phyloP scores from a whole-genome alignment of 1,140 invertebrate species.

The Myzus persicae region DNA sequence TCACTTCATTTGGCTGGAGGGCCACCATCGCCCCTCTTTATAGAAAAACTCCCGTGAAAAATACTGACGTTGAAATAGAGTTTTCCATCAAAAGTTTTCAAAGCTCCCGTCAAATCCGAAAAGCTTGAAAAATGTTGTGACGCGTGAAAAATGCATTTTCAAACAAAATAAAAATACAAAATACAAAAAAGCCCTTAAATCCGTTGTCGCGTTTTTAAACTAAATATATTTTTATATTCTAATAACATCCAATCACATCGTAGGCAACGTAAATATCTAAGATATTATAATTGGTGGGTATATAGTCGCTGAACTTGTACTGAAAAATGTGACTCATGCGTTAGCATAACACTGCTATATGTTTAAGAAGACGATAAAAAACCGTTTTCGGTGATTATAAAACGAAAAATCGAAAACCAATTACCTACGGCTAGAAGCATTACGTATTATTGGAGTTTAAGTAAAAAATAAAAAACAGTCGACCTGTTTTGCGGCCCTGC shows the following conservation, averaged over 20 bases:
- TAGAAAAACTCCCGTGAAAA: slow-evolving; percentile 28
- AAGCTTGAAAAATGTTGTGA: slow-evolving; percentile 53
- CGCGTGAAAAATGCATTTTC: slow-evolving; percentile 38
- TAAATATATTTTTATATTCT: background rate
- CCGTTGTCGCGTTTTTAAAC: background rate
- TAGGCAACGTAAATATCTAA: background rate
- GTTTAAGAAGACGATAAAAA: background rate
- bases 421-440: background rate
- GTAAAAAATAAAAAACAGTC: background rate
- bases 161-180: background rate
- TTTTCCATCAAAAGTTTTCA: slow-evolving; percentile 57
- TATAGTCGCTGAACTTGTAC: background rate
- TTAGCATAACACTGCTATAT: background rate
- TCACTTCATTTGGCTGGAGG: slow-evolving; percentile 53
- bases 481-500: too few species aligned
- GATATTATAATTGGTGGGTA: too few species aligned
- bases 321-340: background rate
- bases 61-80: slow-evolving; percentile 37
- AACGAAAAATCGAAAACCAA: background rate
- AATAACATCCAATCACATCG: background rate
- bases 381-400: background rate
- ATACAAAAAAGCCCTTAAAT: background rate
- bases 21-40: slow-evolving; percentile 6
- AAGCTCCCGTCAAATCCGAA: slow-evolving; percentile 51
- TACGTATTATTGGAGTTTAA: background rate